These are phyloP conservation scores for Otus sunia DNA, from an alignment of 2,113 vertebrate species.

Conservation along the genomic window DNA sequence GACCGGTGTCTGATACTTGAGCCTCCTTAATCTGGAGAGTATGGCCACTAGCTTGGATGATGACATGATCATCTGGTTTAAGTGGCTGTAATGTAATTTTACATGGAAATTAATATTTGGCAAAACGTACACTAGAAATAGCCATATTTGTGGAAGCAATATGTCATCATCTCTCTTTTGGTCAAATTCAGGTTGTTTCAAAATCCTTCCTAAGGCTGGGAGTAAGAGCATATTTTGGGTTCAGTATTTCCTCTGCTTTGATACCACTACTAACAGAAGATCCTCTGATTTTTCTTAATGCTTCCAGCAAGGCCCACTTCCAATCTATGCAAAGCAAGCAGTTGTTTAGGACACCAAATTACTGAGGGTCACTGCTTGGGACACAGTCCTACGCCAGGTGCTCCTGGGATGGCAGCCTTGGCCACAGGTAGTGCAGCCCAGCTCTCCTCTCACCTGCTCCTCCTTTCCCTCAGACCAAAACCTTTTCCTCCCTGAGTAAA, in stretches of 20 bases:
- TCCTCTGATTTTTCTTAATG: neutral
- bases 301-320: neutral
- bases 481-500: neutral
- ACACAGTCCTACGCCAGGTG: neutral
- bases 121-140: neutral
- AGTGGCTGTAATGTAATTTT: slow-evolving; percentile 78
- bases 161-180: neutral
- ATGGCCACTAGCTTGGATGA: slow-evolving; percentile 80
- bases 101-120: neutral
- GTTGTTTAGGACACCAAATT: neutral
- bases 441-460: neutral
- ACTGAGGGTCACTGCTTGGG: neutral
- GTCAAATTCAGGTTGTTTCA: neutral
- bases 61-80: slow-evolving; percentile 75
- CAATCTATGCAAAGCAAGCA: neutral
- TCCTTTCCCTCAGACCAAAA: neutral
- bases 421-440: neutral
- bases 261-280: neutral
- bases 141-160: neutral
- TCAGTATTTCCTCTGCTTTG: neutral
- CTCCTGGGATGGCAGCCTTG: neutral
- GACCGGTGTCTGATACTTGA: slow-evolving; percentile 90
- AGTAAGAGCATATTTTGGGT: neutral
- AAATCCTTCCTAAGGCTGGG: neutral
- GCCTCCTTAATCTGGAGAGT: slow-evolving; percentile 86